Percentiles rank a stretch among this genome's conserved stretches.
Evolutionary conservation across 2,797 vertebrate species (phyloP).

Genomic region (Lateolabrax maculatus): DNA sequence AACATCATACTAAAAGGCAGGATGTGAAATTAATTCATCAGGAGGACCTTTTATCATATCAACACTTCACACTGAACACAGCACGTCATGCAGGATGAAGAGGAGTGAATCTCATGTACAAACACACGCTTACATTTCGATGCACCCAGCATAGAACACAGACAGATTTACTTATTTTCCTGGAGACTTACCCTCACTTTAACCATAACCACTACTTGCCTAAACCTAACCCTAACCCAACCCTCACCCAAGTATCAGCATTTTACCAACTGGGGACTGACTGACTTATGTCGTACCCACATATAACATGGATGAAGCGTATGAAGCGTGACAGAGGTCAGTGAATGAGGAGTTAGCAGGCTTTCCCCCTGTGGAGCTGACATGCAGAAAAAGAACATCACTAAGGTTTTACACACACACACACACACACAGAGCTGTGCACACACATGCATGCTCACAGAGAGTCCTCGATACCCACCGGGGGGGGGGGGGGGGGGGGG

Average conservation of each 20-base stretch:
- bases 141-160: not conserved
- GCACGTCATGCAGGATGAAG: not conserved
- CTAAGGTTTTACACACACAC: slow-evolving; percentile 3
- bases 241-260: no score
- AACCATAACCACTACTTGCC: no score
- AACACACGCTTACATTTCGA: not conserved
- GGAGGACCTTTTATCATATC: slow-evolving; percentile 2
- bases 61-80: not conserved
- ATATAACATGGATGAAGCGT: slow-evolving; percentile 25
- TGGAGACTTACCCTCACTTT: no score
- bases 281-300: no score
- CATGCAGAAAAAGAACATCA: slow-evolving; percentile 43
- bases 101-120: not conserved
- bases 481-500: no score
- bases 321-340: slow-evolving; percentile 45
- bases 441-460: slow-evolving; percentile 7
- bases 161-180: no score
- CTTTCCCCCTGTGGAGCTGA: slow-evolving; percentile 61
- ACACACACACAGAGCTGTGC: not conserved
- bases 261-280: no score
- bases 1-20: not conserved
- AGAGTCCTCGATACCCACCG: slow-evolving; percentile 10
- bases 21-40: slow-evolving; percentile 15
- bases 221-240: no score
- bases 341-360: slow-evolving; percentile 48